These are phyloP conservation scores for Camponotus pennsylvanicus DNA, from an alignment of 1,140 invertebrate genomes.

Conservation along the genomic window DNA sequence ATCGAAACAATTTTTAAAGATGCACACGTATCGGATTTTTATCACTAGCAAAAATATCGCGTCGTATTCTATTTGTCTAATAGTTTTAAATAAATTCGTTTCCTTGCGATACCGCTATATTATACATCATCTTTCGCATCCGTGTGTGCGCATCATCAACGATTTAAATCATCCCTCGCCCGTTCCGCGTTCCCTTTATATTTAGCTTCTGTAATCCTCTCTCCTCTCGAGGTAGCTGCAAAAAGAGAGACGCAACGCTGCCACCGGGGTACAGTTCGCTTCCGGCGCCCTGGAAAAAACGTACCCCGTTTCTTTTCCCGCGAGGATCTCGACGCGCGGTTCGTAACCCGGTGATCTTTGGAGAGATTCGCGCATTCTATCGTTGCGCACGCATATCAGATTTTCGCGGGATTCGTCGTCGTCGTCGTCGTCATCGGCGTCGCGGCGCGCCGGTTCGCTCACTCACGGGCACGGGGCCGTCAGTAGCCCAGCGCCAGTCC, in stretches of 20 bases:
- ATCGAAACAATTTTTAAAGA: background rate
- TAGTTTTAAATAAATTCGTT: background rate
- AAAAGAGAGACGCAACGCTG: background rate
- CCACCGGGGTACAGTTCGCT: background rate
- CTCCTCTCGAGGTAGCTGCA: background rate
- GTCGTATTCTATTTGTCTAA: background rate
- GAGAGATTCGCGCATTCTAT: conserved; percentile 45
- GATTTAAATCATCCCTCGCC: conserved; percentile 4
- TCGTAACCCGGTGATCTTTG: conserved; percentile 15
- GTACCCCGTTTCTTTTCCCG: background rate
- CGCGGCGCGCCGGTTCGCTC: conserved; percentile 25
- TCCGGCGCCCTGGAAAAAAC: conserved; percentile 14
- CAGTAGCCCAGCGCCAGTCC: conserved; percentile 74
- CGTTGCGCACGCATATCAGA: conserved; percentile 70
- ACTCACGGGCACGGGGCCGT: conserved; percentile 42
- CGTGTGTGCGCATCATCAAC: background rate
- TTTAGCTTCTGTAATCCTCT: conserved; percentile 1
- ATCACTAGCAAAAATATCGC: background rate
- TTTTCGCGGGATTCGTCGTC: conserved; percentile 73
- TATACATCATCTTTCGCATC: background rate
- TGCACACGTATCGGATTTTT: conserved; percentile 5
- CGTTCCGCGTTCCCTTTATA: background rate
- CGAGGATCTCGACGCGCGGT: background rate
- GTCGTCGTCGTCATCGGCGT: conserved; percentile 26
- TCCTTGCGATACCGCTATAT: background rate